A percentile compares a stretch with the other conserved stretches of the same genome.
Evolutionary conservation across 1,140 invertebrate genomes (phyloP).

Genomic region (Anoplolepis gracilipes): DNA sequence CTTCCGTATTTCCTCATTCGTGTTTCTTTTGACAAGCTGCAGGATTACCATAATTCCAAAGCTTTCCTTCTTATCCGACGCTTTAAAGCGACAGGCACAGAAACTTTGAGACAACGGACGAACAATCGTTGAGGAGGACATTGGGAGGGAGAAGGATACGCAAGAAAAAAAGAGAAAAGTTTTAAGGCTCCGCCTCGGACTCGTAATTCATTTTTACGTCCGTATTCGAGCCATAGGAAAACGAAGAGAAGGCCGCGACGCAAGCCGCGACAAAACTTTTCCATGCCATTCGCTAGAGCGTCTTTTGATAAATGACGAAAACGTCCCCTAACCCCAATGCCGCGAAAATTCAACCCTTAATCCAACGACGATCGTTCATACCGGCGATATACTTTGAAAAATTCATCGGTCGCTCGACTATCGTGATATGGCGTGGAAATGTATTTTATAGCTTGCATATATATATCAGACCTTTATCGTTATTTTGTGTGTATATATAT

Average conservation of each 20-base stretch:
- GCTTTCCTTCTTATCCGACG: constrained; percentile 74
- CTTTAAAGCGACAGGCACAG: constrained; percentile 70
- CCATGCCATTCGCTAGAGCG: constrained; percentile 9
- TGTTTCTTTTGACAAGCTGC: constrained; percentile 61
- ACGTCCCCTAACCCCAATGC: constrained; percentile 8
- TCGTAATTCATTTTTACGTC: constrained; percentile 67
- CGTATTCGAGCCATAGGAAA: constrained; percentile 47
- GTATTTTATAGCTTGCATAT: not conserved
- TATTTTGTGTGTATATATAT: not conserved
- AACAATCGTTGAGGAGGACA: constrained; percentile 47
- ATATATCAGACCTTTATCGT: constrained; percentile 8
- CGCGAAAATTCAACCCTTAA: constrained; percentile 64
- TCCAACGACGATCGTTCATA: constrained; percentile 42
- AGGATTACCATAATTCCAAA: constrained; percentile 75
- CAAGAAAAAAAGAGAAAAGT: constrained; percentile 29
- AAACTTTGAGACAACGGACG: constrained; percentile 68
- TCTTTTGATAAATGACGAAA: constrained; percentile 73
- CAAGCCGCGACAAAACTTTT: constrained; percentile 62
- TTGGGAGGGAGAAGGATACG: not conserved
- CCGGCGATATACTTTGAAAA: constrained; percentile 38
- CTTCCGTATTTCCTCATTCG: constrained; percentile 29
- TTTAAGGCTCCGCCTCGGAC: constrained; percentile 52
- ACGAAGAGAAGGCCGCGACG: constrained; percentile 30
- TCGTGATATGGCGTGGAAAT: constrained; percentile 30
- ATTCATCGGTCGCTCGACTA: constrained; percentile 13